Evolutionary conservation across 2,888 invertebrate species (phyloP).

Genomic region (Zygaena filipendulae): DNA sequence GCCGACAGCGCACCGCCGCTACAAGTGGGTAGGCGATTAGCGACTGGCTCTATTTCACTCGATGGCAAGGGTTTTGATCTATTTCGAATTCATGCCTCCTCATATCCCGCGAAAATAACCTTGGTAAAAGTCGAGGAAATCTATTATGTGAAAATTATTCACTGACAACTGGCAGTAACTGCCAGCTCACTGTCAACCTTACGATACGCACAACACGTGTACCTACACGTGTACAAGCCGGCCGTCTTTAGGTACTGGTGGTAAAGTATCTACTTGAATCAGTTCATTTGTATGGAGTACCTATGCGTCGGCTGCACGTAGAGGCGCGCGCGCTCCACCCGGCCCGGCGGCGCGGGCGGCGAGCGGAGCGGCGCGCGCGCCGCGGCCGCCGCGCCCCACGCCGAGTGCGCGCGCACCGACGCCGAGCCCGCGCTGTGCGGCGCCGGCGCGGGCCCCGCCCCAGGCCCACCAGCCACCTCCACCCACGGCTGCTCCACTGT

Average conservation of each 20-base stretch:
- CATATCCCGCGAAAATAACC: too few relatives aligned
- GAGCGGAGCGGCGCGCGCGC: slow-evolving; percentile 74
- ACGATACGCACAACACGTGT: too few relatives aligned
- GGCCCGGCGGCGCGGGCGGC: slow-evolving; percentile 83
- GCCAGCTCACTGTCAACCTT: too few relatives aligned
- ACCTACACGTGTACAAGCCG: too few relatives aligned
- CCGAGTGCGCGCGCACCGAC: slow-evolving; percentile 82
- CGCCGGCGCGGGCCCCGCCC: slow-evolving; percentile 38
- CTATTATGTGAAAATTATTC: too few relatives aligned
- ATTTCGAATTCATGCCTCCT: too few relatives aligned
- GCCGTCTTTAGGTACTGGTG: neutral
- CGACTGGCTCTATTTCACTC: neutral
- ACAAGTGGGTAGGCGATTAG: too few relatives aligned
- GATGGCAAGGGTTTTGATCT: too few relatives aligned
- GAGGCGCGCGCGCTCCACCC: slow-evolving; percentile 76
- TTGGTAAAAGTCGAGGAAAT: too few relatives aligned
- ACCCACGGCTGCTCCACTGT: slow-evolving; percentile 64
- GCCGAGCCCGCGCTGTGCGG: slow-evolving; percentile 80
- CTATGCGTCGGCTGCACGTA: slow-evolving; percentile 65
- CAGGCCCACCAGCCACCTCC: slow-evolving; percentile 31
- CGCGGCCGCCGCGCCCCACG: slow-evolving; percentile 82
- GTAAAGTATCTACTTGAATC: too few relatives aligned
- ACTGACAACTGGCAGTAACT: too few relatives aligned
- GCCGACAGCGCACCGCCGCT: slow-evolving; percentile 62
- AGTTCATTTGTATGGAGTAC: slow-evolving; percentile 6